These are phyloP conservation scores for Troglohyphantes excavatus DNA, from an alignment of 2,888 invertebrate species.

Conservation along the genomic window DNA sequence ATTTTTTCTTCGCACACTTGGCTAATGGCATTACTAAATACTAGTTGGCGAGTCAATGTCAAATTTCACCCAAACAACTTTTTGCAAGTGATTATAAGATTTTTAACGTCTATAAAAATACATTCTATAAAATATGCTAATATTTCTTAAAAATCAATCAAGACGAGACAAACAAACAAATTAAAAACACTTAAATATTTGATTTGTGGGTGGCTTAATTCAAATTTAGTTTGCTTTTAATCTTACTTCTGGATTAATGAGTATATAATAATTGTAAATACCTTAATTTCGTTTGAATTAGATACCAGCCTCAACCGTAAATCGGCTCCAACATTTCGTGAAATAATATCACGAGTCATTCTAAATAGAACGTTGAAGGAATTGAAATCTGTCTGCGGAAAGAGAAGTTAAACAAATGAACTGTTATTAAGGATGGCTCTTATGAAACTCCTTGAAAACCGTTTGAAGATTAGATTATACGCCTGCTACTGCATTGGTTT, in stretches of 20 bases:
- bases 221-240: neutral
- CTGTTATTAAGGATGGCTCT: neutral
- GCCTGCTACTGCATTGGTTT: neutral
- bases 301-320: constrained; percentile 18
- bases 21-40: no score
- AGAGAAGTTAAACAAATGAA: neutral
- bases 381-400: neutral
- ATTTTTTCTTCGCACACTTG: no score
- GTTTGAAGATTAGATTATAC: neutral
- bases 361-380: neutral
- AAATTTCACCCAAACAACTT: no score
- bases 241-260: neutral
- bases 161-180: no score
- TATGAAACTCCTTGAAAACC: neutral
- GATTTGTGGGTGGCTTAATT: no score
- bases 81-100: no score
- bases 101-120: no score
- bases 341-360: constrained; percentile 44
- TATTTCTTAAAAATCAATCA: no score
- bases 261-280: neutral
- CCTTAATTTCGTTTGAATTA: constrained; percentile 8
- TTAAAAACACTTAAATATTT: no score
- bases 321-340: constrained; percentile 50
- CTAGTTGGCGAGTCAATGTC: no score
- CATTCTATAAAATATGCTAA: no score